Evolutionary conservation across 2,113 vertebrate genomes (phyloP).

Genomic region (Triplophysa siluroides): DNA sequence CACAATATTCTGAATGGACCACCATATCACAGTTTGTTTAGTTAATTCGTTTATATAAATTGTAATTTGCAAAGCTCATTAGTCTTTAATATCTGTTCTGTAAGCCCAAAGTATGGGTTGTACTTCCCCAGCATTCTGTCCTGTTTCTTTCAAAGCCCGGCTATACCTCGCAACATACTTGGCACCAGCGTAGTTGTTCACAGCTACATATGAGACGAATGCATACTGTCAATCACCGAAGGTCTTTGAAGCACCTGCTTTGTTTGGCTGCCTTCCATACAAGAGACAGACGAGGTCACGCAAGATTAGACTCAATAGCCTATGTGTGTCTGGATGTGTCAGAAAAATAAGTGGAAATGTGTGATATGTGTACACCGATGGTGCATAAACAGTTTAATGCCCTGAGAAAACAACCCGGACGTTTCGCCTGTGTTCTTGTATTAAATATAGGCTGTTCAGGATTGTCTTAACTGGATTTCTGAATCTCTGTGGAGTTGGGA

Average conservation of each 20-base stretch:
- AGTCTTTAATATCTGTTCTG: not conserved
- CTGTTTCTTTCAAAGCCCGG: constrained; percentile 10
- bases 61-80: not conserved
- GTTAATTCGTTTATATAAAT: too few species aligned
- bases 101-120: not conserved
- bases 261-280: constrained; percentile 15
- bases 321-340: constrained; percentile 1
- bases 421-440: not conserved
- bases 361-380: too few species aligned
- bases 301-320: not conserved
- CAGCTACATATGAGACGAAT: constrained; percentile 26
- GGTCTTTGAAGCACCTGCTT: constrained; percentile 34
- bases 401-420: too few species aligned
- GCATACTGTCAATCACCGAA: constrained; percentile 23
- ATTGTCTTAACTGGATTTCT: not conserved
- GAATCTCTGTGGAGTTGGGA: not conserved
- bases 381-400: too few species aligned
- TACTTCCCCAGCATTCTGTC: constrained; percentile 5
- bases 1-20: not conserved
- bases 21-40: too few species aligned
- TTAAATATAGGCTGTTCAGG: not conserved
- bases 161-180: constrained; percentile 11
- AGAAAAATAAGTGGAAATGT: too few species aligned
- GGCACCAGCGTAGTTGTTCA: constrained; percentile 28
- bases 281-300: not conserved